Base-by-base conservation (phyloP, 1,140 invertebrate species). In the Capitella teleta region DNA sequence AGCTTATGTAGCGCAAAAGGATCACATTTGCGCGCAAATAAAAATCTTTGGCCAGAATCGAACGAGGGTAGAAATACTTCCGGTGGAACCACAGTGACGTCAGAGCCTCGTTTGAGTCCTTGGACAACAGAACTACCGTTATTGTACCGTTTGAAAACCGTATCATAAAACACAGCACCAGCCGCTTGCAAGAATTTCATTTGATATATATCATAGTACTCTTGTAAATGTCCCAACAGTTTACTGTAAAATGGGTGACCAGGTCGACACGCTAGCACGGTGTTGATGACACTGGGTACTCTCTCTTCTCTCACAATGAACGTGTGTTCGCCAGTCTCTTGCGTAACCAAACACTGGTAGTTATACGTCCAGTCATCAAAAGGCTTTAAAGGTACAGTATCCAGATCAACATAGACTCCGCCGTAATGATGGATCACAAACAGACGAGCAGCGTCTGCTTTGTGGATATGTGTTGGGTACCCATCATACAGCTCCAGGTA, bases 331-430 rank as follows among this genome's bases (percentile, higher is more conserved):
- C 45, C 34, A 12, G 38, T 25, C 26, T 51, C 49, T 30, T 51
- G 40, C 8, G 40, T 51, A 28, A 51, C 24, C 2, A 51, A 12
- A 28, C 49, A 51, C 26, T 45, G 26, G 18, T 45, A 45, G 37
- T 46, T 14, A 19, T 18, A 28, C 16, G 41, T 32, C 49, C 38
- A 45, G 21, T 43, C 24, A n/a, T 44, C 42, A 5, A 51, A 28
- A 1, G 49, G 42, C 42, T 44, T 24, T 14, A 51, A 21, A 28
- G n/a, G 19, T 24, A 26, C 28, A 24, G 45, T 45, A 14, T 51
- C 49, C 10, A 51, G 49, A 30, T 51, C 49, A 14, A 44, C 40
- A 30, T 51, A 51, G 16, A 51, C 41, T 1, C 49, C 49, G 6
- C 49, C 49, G 23, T 24, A 51, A 4, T 28, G 18, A 18, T 51